Evolutionary conservation across 2,113 vertebrate genomes (phyloP).

Genomic region (Pelvicachromis taeniatus): DNA sequence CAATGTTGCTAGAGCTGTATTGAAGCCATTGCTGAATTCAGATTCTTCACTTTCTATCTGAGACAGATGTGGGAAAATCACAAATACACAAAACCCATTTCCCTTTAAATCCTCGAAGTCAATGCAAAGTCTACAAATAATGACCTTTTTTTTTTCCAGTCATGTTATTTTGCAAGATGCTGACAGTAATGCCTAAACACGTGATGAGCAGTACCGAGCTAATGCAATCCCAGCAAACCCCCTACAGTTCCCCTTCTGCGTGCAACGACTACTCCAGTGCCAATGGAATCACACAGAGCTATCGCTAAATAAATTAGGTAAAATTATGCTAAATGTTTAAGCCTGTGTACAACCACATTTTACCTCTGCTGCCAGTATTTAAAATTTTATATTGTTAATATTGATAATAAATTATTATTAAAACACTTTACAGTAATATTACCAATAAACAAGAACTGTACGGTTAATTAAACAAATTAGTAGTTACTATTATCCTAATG

Average conservation of each 20-base stretch:
- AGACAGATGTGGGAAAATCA: conserved; percentile 35
- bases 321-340: not conserved
- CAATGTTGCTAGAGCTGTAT: not conserved
- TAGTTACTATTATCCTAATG: not conserved
- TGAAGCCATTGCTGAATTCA: not conserved
- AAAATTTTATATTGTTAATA: not conserved
- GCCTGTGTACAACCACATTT: not conserved
- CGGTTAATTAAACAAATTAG: not conserved
- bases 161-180: conserved; percentile 67
- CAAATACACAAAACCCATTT: conserved; percentile 40
- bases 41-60: conserved; percentile 18
- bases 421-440: not conserved
- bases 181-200: conserved; percentile 65
- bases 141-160: conserved; percentile 37
- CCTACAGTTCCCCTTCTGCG: conserved; percentile 72
- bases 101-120: conserved; percentile 60
- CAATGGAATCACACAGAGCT: not conserved
- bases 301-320: not conserved
- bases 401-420: not conserved
- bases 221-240: conserved; percentile 77
- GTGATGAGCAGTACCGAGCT: conserved; percentile 63
- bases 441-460: not conserved
- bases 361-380: not conserved
- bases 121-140: conserved; percentile 23
- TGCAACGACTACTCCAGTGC: not conserved